Evolutionary conservation across 1,140 invertebrate species (phyloP).

Genomic region (Bombus affinis): DNA sequence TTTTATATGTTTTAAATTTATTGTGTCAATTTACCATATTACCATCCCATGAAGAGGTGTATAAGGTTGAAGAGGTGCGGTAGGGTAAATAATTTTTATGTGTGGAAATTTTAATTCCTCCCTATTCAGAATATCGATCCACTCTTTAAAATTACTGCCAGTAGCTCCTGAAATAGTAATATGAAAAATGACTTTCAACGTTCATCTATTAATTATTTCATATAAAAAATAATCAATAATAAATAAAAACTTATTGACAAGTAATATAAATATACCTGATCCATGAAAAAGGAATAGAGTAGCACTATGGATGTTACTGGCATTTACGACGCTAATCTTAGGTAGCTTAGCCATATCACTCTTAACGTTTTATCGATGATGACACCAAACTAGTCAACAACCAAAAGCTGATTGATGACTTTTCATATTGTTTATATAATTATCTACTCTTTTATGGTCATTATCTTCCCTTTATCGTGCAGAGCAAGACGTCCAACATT

Average conservation of each 20-base stretch:
- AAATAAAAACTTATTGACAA: background rate
- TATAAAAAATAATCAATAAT: background rate
- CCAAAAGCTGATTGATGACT: background rate
- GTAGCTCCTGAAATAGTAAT: conserved; percentile 83
- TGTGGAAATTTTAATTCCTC: conserved; percentile 86
- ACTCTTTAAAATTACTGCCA: conserved; percentile 85
- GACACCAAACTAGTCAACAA: background rate
- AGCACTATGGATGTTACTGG: conserved; percentile 79
- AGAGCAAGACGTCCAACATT: conserved; percentile 14
- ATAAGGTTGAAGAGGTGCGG: conserved; percentile 87
- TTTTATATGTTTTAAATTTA: background rate
- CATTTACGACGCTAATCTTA: conserved; percentile 69
- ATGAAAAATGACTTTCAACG: background rate
- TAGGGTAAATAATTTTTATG: conserved; percentile 88
- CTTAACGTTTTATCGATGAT: background rate
- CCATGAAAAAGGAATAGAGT: conserved; percentile 86
- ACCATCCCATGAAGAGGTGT: conserved; percentile 85
- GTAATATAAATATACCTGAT: conserved; percentile 83
- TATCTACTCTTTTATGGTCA: too few relatives aligned
- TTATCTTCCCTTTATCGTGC: too few relatives aligned
- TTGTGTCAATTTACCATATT: conserved; percentile 51
- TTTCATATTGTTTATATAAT: background rate
- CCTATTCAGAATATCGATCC: conserved; percentile 85
- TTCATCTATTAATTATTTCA: background rate
- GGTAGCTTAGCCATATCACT: conserved; percentile 34